Base-by-base conservation (phyloP, 2,888 invertebrate genomes). In the Rhamphomyia laevipes region DNA sequence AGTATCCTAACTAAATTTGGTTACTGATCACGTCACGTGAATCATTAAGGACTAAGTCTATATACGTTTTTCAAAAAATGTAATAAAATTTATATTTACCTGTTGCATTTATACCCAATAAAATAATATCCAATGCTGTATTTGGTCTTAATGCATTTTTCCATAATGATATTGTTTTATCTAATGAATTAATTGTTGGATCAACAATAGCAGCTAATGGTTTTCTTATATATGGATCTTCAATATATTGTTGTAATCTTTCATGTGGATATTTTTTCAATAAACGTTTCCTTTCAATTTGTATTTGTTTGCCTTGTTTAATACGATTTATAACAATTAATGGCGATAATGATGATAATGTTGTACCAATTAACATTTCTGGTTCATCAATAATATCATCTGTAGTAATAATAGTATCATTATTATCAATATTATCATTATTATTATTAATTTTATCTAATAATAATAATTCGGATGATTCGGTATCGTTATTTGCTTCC, bases 151-250 rank as follows among this genome's bases (percentile, higher is more conserved):
- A 53, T 12, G 69, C 67, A 53, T 70, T 66, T 43, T 65, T 66
- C 58, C 68, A 70, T 11, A 70, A 56, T 1, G 59, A 59, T 53
- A 68, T 70, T 43, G 68, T 62, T 54, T 68, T 67, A 16, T 63
- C 64, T 49, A 70, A 55, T 23, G 66, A 63, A 45, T 63, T 63
- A 1, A 62, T 53, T 18, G 68, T 64, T 30, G 70, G 69, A 59
- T 70, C 70, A 38, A 70, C 64, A 48, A 70, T 64, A 40, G 67
- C 66, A 7, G 70, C 70, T 51, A 70, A 53, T n/a, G 70, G 70
- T 64, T 66, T 66, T 45, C 70, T 64, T 47, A 70, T 65, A 55
- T 69, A 70, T 43, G 66, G 63, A 60, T 70, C 69, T 57, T 70
- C 69, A 47, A 70, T 64, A 51, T 66, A 70, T 54, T 66, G 66